Evolutionary conservation across 2,797 vertebrate genomes (phyloP).

Genomic region (Rallus crepitans): DNA sequence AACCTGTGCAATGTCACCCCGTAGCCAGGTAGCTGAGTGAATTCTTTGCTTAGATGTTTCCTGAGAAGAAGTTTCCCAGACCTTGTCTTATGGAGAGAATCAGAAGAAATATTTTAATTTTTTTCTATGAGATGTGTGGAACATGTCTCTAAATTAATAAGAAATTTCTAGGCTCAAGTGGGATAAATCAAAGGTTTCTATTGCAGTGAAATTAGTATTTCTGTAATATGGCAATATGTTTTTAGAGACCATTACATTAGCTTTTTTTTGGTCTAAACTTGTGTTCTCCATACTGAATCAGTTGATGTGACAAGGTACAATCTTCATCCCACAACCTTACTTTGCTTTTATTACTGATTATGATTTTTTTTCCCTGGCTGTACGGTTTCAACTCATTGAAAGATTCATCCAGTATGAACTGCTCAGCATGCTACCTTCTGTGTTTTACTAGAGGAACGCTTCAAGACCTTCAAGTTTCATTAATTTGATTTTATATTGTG

Average conservation of each 20-base stretch:
- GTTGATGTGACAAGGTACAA: neutral
- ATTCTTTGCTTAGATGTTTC: neutral
- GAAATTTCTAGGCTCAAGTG: neutral
- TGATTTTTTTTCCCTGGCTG: neutral
- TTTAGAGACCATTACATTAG: neutral
- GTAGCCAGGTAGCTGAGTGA: neutral
- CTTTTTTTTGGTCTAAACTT: neutral
- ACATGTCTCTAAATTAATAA: neutral
- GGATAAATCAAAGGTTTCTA: neutral
- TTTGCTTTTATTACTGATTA: neutral
- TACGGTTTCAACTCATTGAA: neutral
- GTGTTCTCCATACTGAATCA: neutral
- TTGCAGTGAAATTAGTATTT: neutral
- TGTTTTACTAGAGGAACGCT: neutral
- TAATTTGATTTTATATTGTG: neutral
- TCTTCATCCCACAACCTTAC: neutral
- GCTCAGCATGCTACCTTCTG: neutral
- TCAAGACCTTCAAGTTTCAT: neutral
- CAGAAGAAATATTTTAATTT: neutral
- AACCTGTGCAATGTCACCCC: neutral
- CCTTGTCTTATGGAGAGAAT: neutral
- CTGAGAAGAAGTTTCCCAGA: neutral
- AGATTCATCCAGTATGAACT: neutral
- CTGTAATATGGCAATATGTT: neutral
- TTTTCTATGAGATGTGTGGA: neutral